Evolutionary conservation across 1,140 invertebrate genomes (phyloP).

Genomic region (Drosophila kepulauana): DNA sequence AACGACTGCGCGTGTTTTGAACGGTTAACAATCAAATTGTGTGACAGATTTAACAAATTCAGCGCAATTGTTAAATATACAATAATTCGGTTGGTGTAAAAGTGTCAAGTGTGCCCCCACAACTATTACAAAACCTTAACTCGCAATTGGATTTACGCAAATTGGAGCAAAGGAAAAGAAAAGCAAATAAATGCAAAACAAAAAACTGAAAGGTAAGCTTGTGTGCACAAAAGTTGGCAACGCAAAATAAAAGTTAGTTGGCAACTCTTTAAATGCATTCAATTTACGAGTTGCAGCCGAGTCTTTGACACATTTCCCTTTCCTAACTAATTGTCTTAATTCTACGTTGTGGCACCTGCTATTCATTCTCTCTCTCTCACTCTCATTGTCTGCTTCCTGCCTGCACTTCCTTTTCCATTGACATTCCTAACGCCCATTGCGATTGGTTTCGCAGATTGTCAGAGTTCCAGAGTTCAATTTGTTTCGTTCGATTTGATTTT

Average conservation of each 20-base stretch:
- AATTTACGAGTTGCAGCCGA: neutral
- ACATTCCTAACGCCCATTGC: conserved; percentile 29
- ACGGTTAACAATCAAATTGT: conserved; percentile 10
- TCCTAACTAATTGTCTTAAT: conserved; percentile 11
- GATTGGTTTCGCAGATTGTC: conserved; percentile 10
- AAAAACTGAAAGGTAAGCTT: conserved; percentile 14
- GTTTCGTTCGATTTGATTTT: conserved; percentile 12
- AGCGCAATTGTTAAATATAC: conserved; percentile 12
- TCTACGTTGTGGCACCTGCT: neutral
- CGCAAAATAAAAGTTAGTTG: neutral
- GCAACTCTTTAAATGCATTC: neutral
- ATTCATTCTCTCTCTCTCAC: neutral
- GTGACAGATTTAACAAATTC: conserved; percentile 25
- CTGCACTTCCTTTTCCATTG: conserved; percentile 22
- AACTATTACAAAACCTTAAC: conserved; percentile 11
- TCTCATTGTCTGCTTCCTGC: conserved; percentile 18
- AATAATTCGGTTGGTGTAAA: conserved; percentile 4
- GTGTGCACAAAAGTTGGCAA: neutral
- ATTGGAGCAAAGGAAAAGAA: neutral
- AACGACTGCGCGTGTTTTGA: conserved; percentile 61
- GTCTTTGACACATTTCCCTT: conserved; percentile 17
- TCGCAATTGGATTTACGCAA: conserved; percentile 51
- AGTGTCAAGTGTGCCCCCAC: conserved; percentile 25
- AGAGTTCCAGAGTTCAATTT: conserved; percentile 13
- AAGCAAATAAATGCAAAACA: neutral